Percentiles rank a stretch among this genome's conserved stretches.
These are phyloP conservation scores for Muricea muricata DNA, from an alignment of 92 coral and sea anemone species.

Conservation along the genomic window DNA sequence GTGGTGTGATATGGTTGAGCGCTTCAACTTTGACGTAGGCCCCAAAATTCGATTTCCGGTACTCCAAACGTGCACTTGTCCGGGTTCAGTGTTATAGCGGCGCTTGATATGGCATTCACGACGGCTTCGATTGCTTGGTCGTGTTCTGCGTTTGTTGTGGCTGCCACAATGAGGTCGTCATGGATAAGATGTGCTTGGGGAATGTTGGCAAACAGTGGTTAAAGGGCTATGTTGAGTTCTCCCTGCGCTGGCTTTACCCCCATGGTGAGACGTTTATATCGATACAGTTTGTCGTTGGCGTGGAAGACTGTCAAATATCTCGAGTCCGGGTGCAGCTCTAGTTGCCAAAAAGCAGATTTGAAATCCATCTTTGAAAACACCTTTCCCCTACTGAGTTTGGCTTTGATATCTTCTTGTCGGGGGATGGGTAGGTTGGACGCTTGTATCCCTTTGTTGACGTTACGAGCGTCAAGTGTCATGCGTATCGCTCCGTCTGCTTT, in stretches of 20 bases:
- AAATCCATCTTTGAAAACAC: slow-evolving; percentile 35
- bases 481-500: slow-evolving; percentile 1
- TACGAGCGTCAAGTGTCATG: slow-evolving; percentile 1
- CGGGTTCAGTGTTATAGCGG: slow-evolving; percentile 10
- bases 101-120: not conserved
- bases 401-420: slow-evolving; percentile 9
- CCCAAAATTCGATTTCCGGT: slow-evolving; percentile 32
- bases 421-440: slow-evolving; percentile 16
- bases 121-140: not conserved
- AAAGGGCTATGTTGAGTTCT: slow-evolving; percentile 5
- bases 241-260: not conserved
- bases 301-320: slow-evolving; percentile 22
- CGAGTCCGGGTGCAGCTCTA: slow-evolving; percentile 4
- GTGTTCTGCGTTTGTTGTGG: not conserved
- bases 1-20: not conserved
- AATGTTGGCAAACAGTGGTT: not conserved
- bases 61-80: slow-evolving; percentile 10
- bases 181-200: not conserved
- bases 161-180: slow-evolving; percentile 5
- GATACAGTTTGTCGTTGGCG: slow-evolving; percentile 18
- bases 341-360: slow-evolving; percentile 7
- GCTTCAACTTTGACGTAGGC: slow-evolving; percentile 13
- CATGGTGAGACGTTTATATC: slow-evolving; percentile 31
- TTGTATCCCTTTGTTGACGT: slow-evolving; percentile 8
- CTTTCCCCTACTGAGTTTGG: slow-evolving; percentile 15